A percentile compares a stretch with the other conserved stretches of the same genome.
Conservation (phyloP, 2,888 invertebrate species). For the Aleiodes leptofemur region DNA sequence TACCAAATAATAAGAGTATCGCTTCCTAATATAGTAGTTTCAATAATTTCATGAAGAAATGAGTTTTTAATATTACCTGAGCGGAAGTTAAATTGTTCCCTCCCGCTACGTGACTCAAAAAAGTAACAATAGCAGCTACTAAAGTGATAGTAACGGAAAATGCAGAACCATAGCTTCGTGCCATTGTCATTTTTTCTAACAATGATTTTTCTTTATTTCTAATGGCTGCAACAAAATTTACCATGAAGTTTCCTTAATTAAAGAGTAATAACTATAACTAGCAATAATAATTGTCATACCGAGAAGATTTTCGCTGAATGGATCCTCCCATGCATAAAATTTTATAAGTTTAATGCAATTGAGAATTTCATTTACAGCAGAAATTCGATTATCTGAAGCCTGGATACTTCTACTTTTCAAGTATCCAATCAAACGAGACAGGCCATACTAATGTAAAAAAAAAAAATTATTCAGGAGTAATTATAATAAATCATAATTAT, state of each 20-base stretch:
- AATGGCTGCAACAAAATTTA: slow-evolving; percentile 72
- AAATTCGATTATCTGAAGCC: slow-evolving; percentile 72
- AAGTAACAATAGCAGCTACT: slow-evolving; percentile 79
- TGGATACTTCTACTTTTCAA: slow-evolving; percentile 61
- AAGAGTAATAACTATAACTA: no score
- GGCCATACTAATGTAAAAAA: slow-evolving; percentile 75
- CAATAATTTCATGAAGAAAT: slow-evolving; percentile 23
- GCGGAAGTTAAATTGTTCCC: slow-evolving; percentile 79
- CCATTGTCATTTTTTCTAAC: slow-evolving; percentile 78
- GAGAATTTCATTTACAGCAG: slow-evolving; percentile 78
- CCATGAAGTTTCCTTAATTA: not conserved
- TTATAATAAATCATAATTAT: not conserved
- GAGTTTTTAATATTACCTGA: slow-evolving; percentile 74
- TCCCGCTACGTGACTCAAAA: slow-evolving; percentile 77
- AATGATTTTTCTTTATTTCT: slow-evolving; percentile 76
- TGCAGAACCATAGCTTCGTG: slow-evolving; percentile 79
- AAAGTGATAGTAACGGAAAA: slow-evolving; percentile 80
- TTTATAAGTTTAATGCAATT: slow-evolving; percentile 80
- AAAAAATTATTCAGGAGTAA: slow-evolving; percentile 61
- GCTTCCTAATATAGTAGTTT: not conserved
- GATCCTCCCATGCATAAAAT: slow-evolving; percentile 81
- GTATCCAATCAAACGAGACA: slow-evolving; percentile 74
- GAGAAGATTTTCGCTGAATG: slow-evolving; percentile 76
- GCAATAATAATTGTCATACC: slow-evolving; percentile 61
- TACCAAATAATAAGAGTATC: no score